Evolutionary conservation across 2,888 invertebrate genomes (phyloP).

Genomic region (Agapostemon virescens): DNA sequence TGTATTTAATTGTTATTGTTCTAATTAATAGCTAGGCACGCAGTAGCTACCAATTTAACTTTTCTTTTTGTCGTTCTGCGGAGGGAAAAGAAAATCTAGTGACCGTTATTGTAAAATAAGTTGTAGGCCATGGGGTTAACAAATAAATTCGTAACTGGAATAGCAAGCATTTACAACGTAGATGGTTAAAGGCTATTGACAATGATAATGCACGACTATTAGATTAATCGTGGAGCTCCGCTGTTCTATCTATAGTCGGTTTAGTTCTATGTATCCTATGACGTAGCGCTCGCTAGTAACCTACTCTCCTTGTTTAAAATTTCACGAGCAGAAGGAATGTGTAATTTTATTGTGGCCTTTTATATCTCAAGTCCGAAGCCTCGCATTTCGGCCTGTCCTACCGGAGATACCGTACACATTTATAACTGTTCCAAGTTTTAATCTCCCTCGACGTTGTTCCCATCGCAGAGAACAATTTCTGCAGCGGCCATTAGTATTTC

Average conservation of each 20-base stretch:
- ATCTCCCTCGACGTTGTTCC: not conserved
- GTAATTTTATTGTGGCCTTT: slow-evolving; percentile 11
- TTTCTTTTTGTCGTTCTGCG: too few species aligned
- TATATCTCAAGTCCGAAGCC: slow-evolving; percentile 7
- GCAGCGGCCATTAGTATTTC: not conserved
- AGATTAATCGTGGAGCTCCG: not conserved
- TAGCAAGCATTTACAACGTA: not conserved
- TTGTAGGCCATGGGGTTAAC: too few species aligned
- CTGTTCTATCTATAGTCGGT: not conserved
- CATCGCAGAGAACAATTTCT: slow-evolving; percentile 7
- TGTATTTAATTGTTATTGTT: too few species aligned
- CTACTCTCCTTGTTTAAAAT: not conserved
- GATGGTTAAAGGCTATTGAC: not conserved
- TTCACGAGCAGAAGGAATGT: slow-evolving; percentile 30
- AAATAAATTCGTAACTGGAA: not conserved
- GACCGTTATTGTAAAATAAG: too few species aligned
- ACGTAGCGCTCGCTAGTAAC: not conserved
- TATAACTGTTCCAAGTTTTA: slow-evolving; percentile 8
- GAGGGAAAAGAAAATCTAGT: too few species aligned
- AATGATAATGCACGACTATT: not conserved
- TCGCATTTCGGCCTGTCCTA: slow-evolving; percentile 6
- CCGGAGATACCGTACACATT: not conserved
- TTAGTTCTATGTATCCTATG: not conserved
- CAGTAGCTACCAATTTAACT: too few species aligned
- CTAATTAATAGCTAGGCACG: too few species aligned